Evolutionary conservation across 2,888 invertebrate species (phyloP).

Genomic region (Onchidella celtica): DNA sequence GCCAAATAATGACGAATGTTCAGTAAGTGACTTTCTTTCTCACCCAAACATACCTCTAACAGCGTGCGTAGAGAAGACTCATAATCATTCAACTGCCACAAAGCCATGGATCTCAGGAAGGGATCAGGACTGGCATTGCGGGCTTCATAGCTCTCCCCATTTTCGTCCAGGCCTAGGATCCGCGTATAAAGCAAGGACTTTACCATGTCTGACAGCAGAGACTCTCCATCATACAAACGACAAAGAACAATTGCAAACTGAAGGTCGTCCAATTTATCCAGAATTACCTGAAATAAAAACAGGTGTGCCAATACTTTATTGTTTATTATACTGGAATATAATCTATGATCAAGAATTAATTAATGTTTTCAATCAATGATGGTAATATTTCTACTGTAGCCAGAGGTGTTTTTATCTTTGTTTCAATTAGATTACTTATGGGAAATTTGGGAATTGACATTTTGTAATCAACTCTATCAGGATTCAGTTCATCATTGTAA

Average conservation of each 20-base stretch:
- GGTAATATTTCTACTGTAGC: too few relatives aligned
- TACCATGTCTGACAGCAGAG: conserved; percentile 69
- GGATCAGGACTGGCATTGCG: conserved; percentile 85
- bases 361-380: too few relatives aligned
- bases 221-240: conserved; percentile 90
- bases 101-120: conserved; percentile 97
- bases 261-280: conserved; percentile 95
- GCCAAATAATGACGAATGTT: too few relatives aligned
- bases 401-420: too few relatives aligned
- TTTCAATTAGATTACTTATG: neutral
- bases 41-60: conserved; percentile 53
- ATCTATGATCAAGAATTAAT: too few relatives aligned
- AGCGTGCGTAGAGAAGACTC: conserved; percentile 84
- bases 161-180: conserved; percentile 72
- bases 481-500: conserved; percentile 49
- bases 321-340: too few relatives aligned
- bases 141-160: conserved; percentile 86
- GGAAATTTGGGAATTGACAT: neutral
- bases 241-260: conserved; percentile 97
- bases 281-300: conserved; percentile 86
- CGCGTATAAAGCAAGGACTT: conserved; percentile 70
- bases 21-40: neutral
- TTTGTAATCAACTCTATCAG: conserved; percentile 37
- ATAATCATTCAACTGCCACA: conserved; percentile 97
- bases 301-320: too few relatives aligned